These are phyloP conservation scores for Serripes groenlandicus DNA, from an alignment of 2,888 invertebrate species.

Conservation along the genomic window DNA sequence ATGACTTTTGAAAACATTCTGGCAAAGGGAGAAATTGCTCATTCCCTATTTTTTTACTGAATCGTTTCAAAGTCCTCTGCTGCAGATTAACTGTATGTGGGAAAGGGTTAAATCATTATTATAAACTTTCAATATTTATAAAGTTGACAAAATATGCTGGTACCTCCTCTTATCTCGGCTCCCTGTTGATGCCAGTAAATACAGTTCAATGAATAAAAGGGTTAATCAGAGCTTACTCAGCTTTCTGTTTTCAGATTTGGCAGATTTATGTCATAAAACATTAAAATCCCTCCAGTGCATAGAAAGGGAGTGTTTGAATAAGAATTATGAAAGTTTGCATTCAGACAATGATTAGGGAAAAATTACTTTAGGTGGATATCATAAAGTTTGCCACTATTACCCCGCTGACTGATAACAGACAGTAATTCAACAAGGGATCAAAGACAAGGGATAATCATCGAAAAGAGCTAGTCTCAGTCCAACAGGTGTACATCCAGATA, in stretches of 20 bases:
- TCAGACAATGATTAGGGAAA: constrained; percentile 71
- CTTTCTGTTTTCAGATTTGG: constrained; percentile 65
- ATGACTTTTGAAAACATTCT: background rate
- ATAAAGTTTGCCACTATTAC: constrained; percentile 49
- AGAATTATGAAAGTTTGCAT: constrained; percentile 63
- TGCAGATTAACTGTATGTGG: no score
- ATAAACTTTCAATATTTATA: no score
- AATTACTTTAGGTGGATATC: constrained; percentile 67
- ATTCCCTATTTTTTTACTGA: no score
- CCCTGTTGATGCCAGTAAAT: no score
- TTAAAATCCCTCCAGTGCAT: constrained; percentile 48
- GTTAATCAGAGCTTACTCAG: constrained; percentile 60
- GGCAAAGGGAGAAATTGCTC: background rate
- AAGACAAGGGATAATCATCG: constrained; percentile 63
- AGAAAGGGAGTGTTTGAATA: constrained; percentile 60
- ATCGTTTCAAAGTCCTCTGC: no score
- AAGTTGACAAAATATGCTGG: no score
- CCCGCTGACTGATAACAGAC: constrained; percentile 51
- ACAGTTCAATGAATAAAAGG: no score
- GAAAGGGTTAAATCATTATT: no score
- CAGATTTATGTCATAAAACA: constrained; percentile 61
- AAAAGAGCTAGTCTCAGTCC: constrained; percentile 48
- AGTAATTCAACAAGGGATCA: constrained; percentile 62
- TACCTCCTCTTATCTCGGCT: no score
- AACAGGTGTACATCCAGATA: constrained; percentile 59